Percentiles rank a stretch among this genome's conserved stretches.
These are phyloP conservation scores for Ranitomeya imitator DNA, from an alignment of 2,113 vertebrate species.

Conservation along the genomic window DNA sequence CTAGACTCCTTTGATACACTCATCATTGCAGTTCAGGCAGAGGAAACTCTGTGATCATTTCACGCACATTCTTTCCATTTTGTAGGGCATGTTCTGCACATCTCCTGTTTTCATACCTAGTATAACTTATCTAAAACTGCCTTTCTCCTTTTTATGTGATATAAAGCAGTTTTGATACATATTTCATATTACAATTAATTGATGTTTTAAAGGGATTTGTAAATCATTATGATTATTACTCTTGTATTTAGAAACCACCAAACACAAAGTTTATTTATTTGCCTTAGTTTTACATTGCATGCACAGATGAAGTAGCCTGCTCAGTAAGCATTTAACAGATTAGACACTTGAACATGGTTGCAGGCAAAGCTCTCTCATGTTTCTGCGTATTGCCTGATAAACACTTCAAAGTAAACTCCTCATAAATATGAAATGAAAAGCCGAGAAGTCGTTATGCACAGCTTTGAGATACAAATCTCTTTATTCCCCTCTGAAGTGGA, in stretches of 20 bases:
- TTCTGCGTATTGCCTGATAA: constrained; percentile 85
- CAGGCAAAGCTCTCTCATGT: constrained; percentile 80
- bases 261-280: constrained; percentile 75
- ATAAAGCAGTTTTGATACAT: constrained; percentile 67
- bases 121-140: constrained; percentile 63
- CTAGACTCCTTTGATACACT: constrained; percentile 44
- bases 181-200: constrained; percentile 70
- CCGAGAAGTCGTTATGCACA: constrained; percentile 78
- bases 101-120: constrained; percentile 63
- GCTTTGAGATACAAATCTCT: constrained; percentile 86
- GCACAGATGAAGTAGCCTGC: constrained; percentile 76
- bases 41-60: constrained; percentile 57
- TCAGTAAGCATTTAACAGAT: constrained; percentile 80
- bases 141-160: constrained; percentile 60
- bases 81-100: constrained; percentile 51
- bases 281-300: constrained; percentile 74
- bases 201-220: constrained; percentile 71
- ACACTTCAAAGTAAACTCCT: constrained; percentile 86
- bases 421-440: constrained; percentile 88
- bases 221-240: constrained; percentile 74
- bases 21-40: constrained; percentile 42
- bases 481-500: constrained; percentile 85
- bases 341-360: constrained; percentile 80
- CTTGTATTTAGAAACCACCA: constrained; percentile 71
- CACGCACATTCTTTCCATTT: constrained; percentile 54